Evolutionary conservation across 2,797 vertebrate species (phyloP).

Genomic region (Glossophaga mutica): DNA sequence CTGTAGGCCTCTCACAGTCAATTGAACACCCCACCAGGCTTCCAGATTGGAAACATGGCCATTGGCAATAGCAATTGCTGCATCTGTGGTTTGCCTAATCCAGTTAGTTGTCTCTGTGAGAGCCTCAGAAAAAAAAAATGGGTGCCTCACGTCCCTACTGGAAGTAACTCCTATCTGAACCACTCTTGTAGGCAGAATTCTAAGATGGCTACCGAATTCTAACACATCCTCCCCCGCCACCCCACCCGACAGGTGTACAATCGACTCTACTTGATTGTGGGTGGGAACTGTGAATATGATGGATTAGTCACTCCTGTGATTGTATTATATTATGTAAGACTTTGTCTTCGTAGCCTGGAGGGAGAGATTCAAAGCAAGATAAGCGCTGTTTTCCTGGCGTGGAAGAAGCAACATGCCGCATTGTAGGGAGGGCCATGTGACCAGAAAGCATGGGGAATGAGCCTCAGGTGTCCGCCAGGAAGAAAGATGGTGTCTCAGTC

Average conservation of each 20-base stretch:
- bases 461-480: background rate
- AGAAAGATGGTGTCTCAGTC: background rate
- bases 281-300: background rate
- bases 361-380: background rate
- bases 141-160: background rate
- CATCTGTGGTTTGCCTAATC: background rate
- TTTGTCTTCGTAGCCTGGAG: background rate
- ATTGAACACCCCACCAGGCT: background rate
- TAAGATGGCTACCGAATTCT: background rate
- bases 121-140: background rate
- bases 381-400: background rate
- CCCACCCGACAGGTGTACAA: background rate
- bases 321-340: background rate
- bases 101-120: background rate
- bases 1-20: background rate
- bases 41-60: background rate
- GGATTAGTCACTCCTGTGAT: background rate
- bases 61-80: background rate
- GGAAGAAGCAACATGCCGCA: background rate
- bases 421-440: background rate
- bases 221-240: accelerated
- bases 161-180: background rate
- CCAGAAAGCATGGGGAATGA: background rate
- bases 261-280: background rate
- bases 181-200: background rate